Evolutionary conservation across 2,888 invertebrate species (phyloP).

Genomic region (Agrilus biguttatus): DNA sequence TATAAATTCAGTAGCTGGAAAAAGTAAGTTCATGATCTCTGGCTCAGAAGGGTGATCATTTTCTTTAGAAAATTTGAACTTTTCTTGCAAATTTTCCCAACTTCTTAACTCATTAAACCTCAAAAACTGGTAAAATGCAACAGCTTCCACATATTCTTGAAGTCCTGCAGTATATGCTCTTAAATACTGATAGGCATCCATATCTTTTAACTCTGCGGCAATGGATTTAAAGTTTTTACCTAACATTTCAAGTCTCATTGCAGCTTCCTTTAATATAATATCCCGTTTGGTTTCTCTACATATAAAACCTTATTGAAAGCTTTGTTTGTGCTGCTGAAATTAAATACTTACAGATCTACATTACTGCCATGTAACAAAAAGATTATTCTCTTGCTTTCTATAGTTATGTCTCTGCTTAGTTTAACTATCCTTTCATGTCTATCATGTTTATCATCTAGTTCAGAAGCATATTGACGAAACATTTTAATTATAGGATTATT

Average conservation of each 20-base stretch:
- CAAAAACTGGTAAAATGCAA: constrained; percentile 61
- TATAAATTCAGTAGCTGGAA: constrained; percentile 43
- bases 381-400: constrained; percentile 81
- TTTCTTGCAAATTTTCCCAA: constrained; percentile 28
- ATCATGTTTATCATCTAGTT: constrained; percentile 67
- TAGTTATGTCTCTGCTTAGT: constrained; percentile 68
- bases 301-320: constrained; percentile 3
- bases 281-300: constrained; percentile 39
- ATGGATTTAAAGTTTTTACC: constrained; percentile 49
- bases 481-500: constrained; percentile 40
- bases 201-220: constrained; percentile 55
- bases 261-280: constrained; percentile 45
- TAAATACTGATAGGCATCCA: constrained; percentile 55
- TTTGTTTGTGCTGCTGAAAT: not conserved
- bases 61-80: constrained; percentile 16
- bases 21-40: constrained; percentile 16
- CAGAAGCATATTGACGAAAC: constrained; percentile 47
- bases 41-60: constrained; percentile 7
- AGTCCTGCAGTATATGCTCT: constrained; percentile 50
- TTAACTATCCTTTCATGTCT: constrained; percentile 72
- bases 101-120: constrained; percentile 42
- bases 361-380: constrained; percentile 68
- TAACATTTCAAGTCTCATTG: constrained; percentile 49
- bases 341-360: constrained; percentile 23
- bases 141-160: constrained; percentile 80